Evolutionary conservation across 2,888 invertebrate species (phyloP).

Genomic region (Cosmia trapezina): DNA sequence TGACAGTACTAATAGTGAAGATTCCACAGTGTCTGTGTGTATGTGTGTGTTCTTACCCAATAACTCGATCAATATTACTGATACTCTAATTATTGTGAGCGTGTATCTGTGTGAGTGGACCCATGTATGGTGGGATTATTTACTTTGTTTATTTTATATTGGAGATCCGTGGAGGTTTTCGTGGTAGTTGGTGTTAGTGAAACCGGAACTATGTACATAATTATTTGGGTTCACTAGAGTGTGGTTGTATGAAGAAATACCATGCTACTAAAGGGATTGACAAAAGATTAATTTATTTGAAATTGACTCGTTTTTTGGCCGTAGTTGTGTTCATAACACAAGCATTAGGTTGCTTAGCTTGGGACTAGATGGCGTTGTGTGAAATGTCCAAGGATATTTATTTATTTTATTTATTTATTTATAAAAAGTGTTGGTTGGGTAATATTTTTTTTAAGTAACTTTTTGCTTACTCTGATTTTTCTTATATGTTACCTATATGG

Average conservation of each 20-base stretch:
- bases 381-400: no score
- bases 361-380: no score
- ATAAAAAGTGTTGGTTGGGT: no score
- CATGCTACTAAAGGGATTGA: background rate
- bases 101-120: slow-evolving; percentile 61
- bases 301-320: background rate
- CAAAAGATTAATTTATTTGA: background rate
- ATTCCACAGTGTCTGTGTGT: slow-evolving; percentile 67
- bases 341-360: no score
- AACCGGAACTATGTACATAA: background rate
- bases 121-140: slow-evolving; percentile 65
- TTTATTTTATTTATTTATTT: no score
- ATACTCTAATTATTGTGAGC: slow-evolving; percentile 82
- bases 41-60: slow-evolving; percentile 80
- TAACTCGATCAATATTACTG: slow-evolving; percentile 81
- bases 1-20: slow-evolving; percentile 77
- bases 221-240: background rate
- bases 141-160: slow-evolving; percentile 66
- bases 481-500: no score
- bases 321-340: background rate
- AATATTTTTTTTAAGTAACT: no score
- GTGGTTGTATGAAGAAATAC: background rate
- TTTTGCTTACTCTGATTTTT: no score
- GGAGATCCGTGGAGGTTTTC: slow-evolving; percentile 61
- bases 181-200: background rate